These are phyloP conservation scores for Trachelus stipa DNA, from an alignment of 2,888 invertebrate species.

Conservation along the genomic window DNA sequence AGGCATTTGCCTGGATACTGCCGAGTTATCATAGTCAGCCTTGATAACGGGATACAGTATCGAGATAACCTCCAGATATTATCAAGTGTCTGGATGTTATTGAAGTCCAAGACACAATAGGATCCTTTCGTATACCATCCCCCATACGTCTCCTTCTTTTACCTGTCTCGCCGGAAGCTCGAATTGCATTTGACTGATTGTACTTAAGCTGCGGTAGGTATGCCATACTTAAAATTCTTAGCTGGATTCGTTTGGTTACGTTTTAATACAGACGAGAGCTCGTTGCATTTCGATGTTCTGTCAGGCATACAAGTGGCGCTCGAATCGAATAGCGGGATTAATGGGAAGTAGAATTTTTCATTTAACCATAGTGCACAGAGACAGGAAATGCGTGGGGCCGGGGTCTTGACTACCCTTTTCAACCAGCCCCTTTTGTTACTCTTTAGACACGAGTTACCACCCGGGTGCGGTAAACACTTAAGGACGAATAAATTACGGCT, in stretches of 20 bases:
- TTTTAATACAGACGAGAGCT: neutral
- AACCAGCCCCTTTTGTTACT: neutral
- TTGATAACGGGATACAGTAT: constrained; percentile 1
- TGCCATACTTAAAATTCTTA: neutral
- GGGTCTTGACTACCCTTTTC: neutral
- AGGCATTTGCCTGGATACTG: neutral
- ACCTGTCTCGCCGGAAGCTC: neutral
- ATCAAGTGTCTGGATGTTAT: constrained; percentile 3
- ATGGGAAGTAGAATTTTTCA: neutral
- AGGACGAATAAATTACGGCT: neutral
- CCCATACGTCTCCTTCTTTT: neutral
- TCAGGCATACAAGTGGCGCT: neutral
- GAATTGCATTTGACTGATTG: neutral
- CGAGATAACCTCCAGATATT: constrained; percentile 5
- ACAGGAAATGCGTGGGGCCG: neutral
- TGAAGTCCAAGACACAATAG: constrained; percentile 18
- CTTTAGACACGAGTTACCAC: constrained; percentile 6
- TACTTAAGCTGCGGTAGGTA: neutral
- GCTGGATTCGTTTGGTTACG: neutral
- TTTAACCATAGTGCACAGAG: neutral
- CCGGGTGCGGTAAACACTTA: neutral
- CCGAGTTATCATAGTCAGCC: neutral
- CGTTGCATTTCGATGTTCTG: neutral
- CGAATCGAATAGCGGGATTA: neutral
- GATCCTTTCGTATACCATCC: neutral